Conservation (phyloP, 2,113 vertebrate species). For the Ciconia stormi region DNA sequence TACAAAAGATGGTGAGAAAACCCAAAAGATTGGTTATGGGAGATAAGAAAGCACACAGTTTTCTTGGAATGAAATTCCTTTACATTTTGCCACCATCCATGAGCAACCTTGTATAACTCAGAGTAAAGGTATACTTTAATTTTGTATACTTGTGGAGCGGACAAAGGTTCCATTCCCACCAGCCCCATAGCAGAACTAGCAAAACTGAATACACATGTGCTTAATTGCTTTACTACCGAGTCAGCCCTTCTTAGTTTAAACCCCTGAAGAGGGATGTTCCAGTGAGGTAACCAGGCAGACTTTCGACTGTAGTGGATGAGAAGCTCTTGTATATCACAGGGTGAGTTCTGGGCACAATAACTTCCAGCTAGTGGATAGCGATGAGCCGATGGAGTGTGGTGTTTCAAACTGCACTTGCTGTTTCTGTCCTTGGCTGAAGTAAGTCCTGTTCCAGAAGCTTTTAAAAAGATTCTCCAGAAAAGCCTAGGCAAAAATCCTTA, state of each 20-base stretch:
- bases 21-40: not conserved
- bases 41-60: not conserved
- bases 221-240: not conserved
- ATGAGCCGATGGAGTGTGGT: not conserved
- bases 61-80: not conserved
- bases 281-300: not conserved
- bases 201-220: not conserved
- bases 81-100: not conserved
- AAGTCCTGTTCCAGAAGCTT: not conserved
- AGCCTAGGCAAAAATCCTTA: not conserved
- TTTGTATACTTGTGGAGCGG: accelerated
- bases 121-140: not conserved
- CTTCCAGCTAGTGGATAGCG: not conserved
- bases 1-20: not conserved
- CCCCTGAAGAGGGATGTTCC: not conserved
- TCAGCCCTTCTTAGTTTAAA: not conserved
- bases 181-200: not conserved
- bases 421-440: not conserved
- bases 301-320: not conserved
- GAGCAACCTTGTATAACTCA: not conserved
- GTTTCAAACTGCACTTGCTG: not conserved
- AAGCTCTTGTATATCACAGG: not conserved
- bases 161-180: not conserved
- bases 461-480: not conserved
- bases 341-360: not conserved